Percentiles rank a stretch among this genome's conserved stretches.
Conservation (phyloP, 2,888 invertebrate genomes). For the Athetis lepigone region DNA sequence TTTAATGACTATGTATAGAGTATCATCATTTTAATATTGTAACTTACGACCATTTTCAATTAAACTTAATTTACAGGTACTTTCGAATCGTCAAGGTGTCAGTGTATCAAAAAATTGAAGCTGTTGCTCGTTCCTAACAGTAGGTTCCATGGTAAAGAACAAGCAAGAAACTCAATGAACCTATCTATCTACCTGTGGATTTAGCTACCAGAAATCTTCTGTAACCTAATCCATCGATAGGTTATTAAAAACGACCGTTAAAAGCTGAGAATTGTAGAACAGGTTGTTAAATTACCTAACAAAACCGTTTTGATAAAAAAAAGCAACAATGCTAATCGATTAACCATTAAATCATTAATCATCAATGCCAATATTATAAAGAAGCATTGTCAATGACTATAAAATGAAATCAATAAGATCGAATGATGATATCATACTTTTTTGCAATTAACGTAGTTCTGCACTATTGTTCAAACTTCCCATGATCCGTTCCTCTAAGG, state of each 20-base stretch:
- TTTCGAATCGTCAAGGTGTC: too few relatives aligned
- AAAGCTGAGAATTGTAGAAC: background rate
- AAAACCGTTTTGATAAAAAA: background rate
- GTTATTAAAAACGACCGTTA: too few relatives aligned
- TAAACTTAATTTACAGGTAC: too few relatives aligned
- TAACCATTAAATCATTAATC: background rate
- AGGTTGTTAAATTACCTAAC: background rate
- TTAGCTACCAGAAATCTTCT: too few relatives aligned
- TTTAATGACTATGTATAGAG: background rate
- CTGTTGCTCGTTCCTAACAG: too few relatives aligned
- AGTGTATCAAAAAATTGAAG: too few relatives aligned
- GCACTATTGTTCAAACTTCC: constrained; percentile 55
- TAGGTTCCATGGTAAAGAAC: too few relatives aligned
- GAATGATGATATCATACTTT: constrained; percentile 40
- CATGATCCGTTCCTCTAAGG: constrained; percentile 54
- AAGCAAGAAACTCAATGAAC: too few relatives aligned
- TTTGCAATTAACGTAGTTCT: constrained; percentile 25
- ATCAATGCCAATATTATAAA: background rate
- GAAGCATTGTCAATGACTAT: constrained; percentile 6
- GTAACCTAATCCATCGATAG: too few relatives aligned
- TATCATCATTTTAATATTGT: background rate
- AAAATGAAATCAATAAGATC: constrained; percentile 31
- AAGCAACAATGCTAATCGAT: background rate
- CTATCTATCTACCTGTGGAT: too few relatives aligned
- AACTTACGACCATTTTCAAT: too few relatives aligned